Percentiles rank a stretch among this genome's conserved stretches.
Conservation (phyloP, 2,113 vertebrate species). For the Bufo gargarizans region DNA sequence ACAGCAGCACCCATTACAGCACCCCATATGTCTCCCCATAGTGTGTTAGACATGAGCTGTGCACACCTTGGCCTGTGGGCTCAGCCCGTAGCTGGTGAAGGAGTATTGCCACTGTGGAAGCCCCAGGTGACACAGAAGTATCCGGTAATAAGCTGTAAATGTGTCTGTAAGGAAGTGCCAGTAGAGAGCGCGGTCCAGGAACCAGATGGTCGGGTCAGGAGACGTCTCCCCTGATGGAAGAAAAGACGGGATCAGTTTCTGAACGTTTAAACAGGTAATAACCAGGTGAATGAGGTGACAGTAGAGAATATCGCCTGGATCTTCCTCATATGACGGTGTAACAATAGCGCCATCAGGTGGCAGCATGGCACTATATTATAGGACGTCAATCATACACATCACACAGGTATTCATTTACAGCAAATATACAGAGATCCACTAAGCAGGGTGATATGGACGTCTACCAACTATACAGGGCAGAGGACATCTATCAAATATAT, state of each 20-base stretch:
- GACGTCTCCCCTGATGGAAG: conserved; percentile 74
- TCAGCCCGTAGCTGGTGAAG: conserved; percentile 91
- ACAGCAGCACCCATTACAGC: too few species aligned
- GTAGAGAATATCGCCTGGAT: too few species aligned
- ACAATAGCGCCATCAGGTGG: background rate
- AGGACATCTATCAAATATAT: background rate
- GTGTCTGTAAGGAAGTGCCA: conserved; percentile 92
- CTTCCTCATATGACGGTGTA: background rate
- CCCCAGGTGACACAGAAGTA: conserved; percentile 92
- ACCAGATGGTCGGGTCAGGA: conserved; percentile 89
- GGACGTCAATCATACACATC: background rate
- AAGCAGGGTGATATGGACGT: background rate
- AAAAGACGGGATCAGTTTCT: background rate
- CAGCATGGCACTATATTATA: background rate
- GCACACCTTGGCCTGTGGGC: conserved; percentile 90
- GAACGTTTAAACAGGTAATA: background rate
- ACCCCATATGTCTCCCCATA: too few species aligned
- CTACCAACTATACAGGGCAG: background rate
- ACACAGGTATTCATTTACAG: too few species aligned
- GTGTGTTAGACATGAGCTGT: background rate
- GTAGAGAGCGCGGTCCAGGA: conserved; percentile 89
- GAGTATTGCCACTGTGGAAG: conserved; percentile 94
- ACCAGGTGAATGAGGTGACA: too few species aligned
- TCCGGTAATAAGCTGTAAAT: conserved; percentile 92
- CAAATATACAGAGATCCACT: too few species aligned